phyloP scores from a whole-genome alignment of 64 coral and sea anemone species.

The Cladopsammia gracilis region DNA sequence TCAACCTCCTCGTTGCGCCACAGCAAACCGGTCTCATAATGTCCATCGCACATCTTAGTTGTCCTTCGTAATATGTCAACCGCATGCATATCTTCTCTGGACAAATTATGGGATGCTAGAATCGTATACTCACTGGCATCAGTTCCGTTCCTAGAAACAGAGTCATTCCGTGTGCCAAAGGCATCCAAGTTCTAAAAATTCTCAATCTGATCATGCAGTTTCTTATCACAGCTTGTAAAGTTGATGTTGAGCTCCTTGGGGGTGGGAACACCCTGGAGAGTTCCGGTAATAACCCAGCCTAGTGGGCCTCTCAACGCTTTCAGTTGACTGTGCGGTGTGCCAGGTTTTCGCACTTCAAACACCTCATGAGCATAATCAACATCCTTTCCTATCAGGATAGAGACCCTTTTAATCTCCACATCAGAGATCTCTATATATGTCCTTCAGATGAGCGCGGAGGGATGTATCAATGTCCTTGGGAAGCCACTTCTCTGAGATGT shows the following conservation, averaged over 20 bases:
- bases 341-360: conserved; percentile 37
- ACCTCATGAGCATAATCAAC: conserved; percentile 37
- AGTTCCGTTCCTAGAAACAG: too few relatives aligned
- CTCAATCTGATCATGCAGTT: conserved; percentile 31
- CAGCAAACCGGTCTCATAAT: conserved; percentile 52
- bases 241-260: conserved; percentile 18
- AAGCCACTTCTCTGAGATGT: conserved; percentile 57
- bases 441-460: conserved; percentile 51
- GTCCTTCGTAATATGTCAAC: not conserved
- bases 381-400: conserved; percentile 65
- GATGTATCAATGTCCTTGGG: conserved; percentile 42
- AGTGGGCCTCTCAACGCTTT: not conserved
- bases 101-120: not conserved
- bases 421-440: conserved; percentile 70
- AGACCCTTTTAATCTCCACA: conserved; percentile 61
- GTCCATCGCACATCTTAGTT: not conserved
- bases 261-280: not conserved
- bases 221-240: conserved; percentile 4
- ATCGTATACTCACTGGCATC: not conserved
- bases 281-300: conserved; percentile 70
- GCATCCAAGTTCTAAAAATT: conserved; percentile 69
- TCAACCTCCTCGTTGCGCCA: conserved; percentile 11
- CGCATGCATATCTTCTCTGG: conserved; percentile 35
- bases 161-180: not conserved
- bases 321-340: not conserved